These are phyloP conservation scores for Ciconia maguari DNA, from an alignment of 2,113 vertebrate species.

Conservation along the genomic window DNA sequence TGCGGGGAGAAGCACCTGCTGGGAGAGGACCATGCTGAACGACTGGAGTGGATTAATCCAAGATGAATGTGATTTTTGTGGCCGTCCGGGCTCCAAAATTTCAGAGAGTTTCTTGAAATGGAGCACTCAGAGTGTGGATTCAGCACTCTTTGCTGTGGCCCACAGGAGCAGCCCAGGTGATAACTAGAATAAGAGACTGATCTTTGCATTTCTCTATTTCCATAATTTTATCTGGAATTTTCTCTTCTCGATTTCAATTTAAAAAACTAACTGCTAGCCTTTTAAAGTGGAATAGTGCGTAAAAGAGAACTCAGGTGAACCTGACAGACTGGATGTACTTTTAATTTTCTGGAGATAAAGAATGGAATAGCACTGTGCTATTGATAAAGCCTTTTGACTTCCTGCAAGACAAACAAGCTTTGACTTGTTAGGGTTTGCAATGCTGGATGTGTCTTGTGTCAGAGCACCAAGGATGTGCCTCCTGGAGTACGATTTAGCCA, in stretches of 20 bases:
- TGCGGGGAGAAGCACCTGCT: not conserved
- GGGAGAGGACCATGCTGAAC: rapidly evolving
- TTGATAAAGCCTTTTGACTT: not conserved
- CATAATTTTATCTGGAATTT: not conserved
- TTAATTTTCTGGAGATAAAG: not conserved
- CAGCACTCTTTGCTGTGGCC: not conserved
- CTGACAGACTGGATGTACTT: not conserved
- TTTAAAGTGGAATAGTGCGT: not conserved
- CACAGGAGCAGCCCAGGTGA: not conserved
- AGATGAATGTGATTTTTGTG: not conserved
- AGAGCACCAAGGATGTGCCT: not conserved
- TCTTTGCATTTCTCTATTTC: not conserved
- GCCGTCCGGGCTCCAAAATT: not conserved
- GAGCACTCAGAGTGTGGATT: not conserved
- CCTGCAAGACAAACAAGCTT: not conserved
- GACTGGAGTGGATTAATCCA: too few species aligned
- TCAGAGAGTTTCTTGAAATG: not conserved
- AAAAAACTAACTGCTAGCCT: not conserved
- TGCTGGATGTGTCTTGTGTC: not conserved
- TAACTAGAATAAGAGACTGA: rapidly evolving
- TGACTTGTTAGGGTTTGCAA: not conserved
- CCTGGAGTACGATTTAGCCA: not conserved
- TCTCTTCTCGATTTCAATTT: rapidly evolving
- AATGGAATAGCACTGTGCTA: rapidly evolving
- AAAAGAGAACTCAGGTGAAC: not conserved